phyloP scores from a whole-genome alignment of 1,140 invertebrate species.

The Venturia canescens region DNA sequence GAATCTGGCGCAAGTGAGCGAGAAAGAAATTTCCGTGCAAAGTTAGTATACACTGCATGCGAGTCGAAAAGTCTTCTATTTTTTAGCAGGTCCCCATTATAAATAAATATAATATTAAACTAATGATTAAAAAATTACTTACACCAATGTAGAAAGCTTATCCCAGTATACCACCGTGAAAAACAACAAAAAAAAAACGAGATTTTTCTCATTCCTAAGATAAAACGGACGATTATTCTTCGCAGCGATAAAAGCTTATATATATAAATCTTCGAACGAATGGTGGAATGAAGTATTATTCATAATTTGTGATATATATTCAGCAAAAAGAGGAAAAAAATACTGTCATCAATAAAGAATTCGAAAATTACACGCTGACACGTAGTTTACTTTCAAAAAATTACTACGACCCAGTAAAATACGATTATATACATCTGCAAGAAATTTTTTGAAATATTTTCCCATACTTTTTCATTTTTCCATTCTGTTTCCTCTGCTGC shows the following conservation, averaged over 20 bases:
- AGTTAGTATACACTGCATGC: not conserved
- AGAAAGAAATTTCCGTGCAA: not conserved
- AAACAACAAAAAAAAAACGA: constrained; percentile 30
- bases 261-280: constrained; percentile 35
- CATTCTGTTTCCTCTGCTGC: too few relatives aligned
- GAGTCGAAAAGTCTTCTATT: constrained; percentile 1
- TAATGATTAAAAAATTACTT: constrained; percentile 8
- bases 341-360: constrained; percentile 48
- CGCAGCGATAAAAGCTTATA: constrained; percentile 44
- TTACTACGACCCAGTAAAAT: not conserved
- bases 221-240: constrained; percentile 37
- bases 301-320: constrained; percentile 53
- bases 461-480: too few relatives aligned
- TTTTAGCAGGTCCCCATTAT: constrained; percentile 2
- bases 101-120: constrained; percentile 13
- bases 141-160: constrained; percentile 39
- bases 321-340: constrained; percentile 38
- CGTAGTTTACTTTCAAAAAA: constrained; percentile 7
- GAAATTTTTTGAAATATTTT: too few relatives aligned
- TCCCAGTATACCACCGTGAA: constrained; percentile 28
- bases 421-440: not conserved
- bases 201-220: constrained; percentile 41
- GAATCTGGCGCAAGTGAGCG: not conserved
- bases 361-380: constrained; percentile 37
- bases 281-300: constrained; percentile 51